These are phyloP conservation scores for Drosophila tani DNA, from an alignment of 1,140 invertebrate genomes.

Conservation along the genomic window DNA sequence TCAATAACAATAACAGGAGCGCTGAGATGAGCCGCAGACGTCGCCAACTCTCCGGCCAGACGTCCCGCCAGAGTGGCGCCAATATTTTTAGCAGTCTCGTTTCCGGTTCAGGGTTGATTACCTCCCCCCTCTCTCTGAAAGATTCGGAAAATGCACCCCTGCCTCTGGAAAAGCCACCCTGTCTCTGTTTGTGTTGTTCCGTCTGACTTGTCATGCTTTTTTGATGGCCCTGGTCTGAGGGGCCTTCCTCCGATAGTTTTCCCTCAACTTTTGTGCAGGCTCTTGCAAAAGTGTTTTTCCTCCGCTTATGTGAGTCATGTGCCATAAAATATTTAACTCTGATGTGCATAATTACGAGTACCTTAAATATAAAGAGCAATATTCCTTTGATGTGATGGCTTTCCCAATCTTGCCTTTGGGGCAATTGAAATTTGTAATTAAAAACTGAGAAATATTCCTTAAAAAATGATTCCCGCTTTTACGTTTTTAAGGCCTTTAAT, in stretches of 20 bases:
- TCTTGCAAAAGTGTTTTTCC: conserved; percentile 10
- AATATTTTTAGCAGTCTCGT: conserved; percentile 55
- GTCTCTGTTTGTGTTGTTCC: conserved; percentile 42
- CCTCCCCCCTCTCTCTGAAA: conserved; percentile 11
- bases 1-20: conserved; percentile 70
- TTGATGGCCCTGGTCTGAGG: conserved; percentile 26
- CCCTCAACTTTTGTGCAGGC: conserved; percentile 30
- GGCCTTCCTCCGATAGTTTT: conserved; percentile 50
- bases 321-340: conserved; percentile 5
- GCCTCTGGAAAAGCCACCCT: not conserved
- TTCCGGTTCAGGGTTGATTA: conserved; percentile 54
- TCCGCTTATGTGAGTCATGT: conserved; percentile 27
- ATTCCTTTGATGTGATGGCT: conserved; percentile 11
- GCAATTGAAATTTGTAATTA: conserved; percentile 33
- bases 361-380: conserved; percentile 14
- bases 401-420: conserved; percentile 5
- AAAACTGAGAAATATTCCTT: conserved; percentile 1
- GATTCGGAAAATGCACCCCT: conserved; percentile 13
- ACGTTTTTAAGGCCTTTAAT: not conserved
- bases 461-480: not conserved
- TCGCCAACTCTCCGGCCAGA: conserved; percentile 52
- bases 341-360: not conserved
- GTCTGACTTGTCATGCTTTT: conserved; percentile 50
- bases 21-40: conserved; percentile 59
- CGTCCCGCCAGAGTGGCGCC: conserved; percentile 65